Evolutionary conservation across 2,113 vertebrate species (phyloP), one percentile per base, ranked within the genome.

Genomic region (Haliaeetus leucogaster): DNA sequence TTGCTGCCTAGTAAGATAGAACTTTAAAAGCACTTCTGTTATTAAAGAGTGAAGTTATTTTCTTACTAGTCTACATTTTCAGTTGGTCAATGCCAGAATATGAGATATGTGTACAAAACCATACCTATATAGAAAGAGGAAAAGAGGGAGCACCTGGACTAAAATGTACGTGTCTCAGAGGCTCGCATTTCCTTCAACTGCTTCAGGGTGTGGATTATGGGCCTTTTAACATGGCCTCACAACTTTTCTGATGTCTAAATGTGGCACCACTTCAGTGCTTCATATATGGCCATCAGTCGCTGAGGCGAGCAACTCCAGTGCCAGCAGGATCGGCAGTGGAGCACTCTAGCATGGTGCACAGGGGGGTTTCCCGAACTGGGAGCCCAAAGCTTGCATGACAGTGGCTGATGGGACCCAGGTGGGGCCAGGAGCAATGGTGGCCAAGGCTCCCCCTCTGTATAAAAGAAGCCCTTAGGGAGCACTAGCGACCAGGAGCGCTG

Each of bases 301-400:
- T 0, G 6, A 56, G 61, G n/a, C 0, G 1, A 58, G 43, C 42
- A 48, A 43, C n/a, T 29, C 61, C 2, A 4, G 29, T 47, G 61
- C 42, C 0, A 1, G 48, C 38, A 55, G 0, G 2, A 52, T 9
- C 1, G 0, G 36, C 36, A 52, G 67, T 3, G 2, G 22, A 71
- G 11, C 0, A 1, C 29, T n/a, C 36, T 7, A 38, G 22, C 5
- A 1, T 0, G 2, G 40, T 23, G 38, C 9, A 66, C 20, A 22
- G 6, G 18, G 10, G 7, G 7, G 16, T 4, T 25, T 61, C 68
- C 47, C 25, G 3, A 62, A 34, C 16, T 40, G 34, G 71, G 30
- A 34, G 11, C 48, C 50, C 50, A 16, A 27, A 27, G 15, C 14
- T 52, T 52, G 50, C 50, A 27, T 52, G 26, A 27, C 9, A 27